Conservation (phyloP, 2,888 invertebrate species). For the Tanypteryx hageni region DNA sequence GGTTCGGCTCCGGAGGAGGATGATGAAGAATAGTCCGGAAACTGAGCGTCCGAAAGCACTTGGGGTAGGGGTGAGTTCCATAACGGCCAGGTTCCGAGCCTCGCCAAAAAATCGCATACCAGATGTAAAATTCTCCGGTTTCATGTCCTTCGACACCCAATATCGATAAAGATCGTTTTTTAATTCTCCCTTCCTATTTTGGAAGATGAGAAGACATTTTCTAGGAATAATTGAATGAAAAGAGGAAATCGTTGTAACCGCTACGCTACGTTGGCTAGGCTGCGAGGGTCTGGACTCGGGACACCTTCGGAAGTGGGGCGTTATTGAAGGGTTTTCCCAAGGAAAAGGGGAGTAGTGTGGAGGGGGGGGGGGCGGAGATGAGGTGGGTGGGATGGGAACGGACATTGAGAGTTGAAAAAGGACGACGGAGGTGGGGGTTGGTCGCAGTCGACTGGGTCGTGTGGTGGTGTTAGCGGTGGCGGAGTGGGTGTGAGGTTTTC, state of each 20-base stretch:
- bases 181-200: background rate
- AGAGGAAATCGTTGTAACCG: background rate
- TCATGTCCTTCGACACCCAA: background rate
- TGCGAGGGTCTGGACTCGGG: background rate
- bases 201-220: no score
- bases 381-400: background rate
- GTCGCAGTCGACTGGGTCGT: conserved; percentile 11
- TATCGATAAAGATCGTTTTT: background rate
- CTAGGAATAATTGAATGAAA: no score
- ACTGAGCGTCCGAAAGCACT: conserved; percentile 33
- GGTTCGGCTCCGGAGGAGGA: conserved; percentile 41
- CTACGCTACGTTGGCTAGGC: background rate
- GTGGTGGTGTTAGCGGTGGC: background rate
- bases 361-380: background rate
- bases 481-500: background rate
- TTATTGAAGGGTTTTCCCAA: background rate
- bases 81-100: background rate
- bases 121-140: conserved; percentile 21
- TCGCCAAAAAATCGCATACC: background rate
- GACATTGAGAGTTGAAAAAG: background rate
- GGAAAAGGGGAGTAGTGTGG: background rate
- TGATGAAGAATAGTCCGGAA: conserved; percentile 56
- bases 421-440: background rate
- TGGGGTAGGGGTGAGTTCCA: background rate
- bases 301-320: conserved; percentile 2